Evolutionary conservation across 2,888 invertebrate species (phyloP).

Genomic region (Teinopalpus imperialis): DNA sequence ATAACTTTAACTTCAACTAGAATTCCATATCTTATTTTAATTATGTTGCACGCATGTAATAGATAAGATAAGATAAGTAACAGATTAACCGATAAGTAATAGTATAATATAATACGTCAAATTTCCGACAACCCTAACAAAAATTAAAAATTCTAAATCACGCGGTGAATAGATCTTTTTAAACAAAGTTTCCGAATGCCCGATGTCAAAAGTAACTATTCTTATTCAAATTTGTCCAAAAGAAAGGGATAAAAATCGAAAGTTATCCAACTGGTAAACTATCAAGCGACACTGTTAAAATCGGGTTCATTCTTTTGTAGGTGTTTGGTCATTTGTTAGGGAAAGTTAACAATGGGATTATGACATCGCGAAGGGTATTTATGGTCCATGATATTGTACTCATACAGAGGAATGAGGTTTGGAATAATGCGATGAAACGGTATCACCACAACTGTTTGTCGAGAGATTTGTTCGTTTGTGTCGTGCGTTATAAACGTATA

Average conservation of each 20-base stretch:
- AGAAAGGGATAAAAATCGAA: slow-evolving; percentile 19
- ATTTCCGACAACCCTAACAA: background rate
- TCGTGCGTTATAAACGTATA: too few relatives aligned
- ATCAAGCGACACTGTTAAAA: slow-evolving; percentile 12
- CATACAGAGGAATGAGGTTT: background rate
- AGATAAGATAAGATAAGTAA: too few relatives aligned
- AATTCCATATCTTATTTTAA: too few relatives aligned
- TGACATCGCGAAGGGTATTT: slow-evolving; percentile 29
- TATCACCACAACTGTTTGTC: background rate
- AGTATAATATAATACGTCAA: too few relatives aligned
- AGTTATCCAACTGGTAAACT: slow-evolving; percentile 23
- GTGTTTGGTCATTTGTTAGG: slow-evolving; percentile 28
- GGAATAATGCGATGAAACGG: background rate
- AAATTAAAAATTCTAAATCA: slow-evolving; percentile 6
- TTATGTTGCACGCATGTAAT: too few relatives aligned
- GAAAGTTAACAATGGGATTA: slow-evolving; percentile 32
- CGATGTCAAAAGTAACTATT: slow-evolving; percentile 13
- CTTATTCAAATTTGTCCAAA: slow-evolving; percentile 22
- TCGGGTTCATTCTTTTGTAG: slow-evolving; percentile 26
- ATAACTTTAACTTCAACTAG: too few relatives aligned
- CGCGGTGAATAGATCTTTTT: slow-evolving; percentile 8
- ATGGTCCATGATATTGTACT: slow-evolving; percentile 2
- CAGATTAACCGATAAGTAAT: too few relatives aligned
- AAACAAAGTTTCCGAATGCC: slow-evolving; percentile 6
- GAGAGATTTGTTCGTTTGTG: background rate